phyloP scores from a whole-genome alignment of 1,140 invertebrate genomes.

The Bursaphelenchus mucronatus region DNA sequence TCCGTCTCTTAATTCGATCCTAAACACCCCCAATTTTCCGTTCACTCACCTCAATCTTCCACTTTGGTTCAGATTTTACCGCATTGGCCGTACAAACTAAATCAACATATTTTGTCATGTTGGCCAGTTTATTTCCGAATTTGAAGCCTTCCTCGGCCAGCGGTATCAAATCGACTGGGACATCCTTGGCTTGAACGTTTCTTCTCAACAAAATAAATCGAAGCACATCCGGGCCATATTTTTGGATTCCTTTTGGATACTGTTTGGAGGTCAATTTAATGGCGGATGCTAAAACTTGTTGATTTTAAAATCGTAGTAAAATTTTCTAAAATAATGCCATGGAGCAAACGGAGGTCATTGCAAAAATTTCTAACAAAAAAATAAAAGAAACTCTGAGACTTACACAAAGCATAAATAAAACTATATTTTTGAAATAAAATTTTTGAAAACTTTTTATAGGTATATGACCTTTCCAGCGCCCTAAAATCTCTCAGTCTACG shows the following conservation, averaged over 20 bases:
- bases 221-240: slow-evolving; percentile 94
- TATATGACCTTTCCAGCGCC: slow-evolving; percentile 1
- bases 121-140: slow-evolving; percentile 99
- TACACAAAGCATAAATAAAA: slow-evolving; percentile 8
- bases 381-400: too few species aligned
- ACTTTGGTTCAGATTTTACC: slow-evolving; percentile 1
- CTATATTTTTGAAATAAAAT: slow-evolving; percentile 23
- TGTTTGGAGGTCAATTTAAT: slow-evolving; percentile 32
- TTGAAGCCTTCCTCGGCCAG: slow-evolving; percentile 91
- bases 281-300: slow-evolving; percentile 30
- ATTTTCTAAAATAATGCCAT: too few species aligned
- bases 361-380: too few species aligned
- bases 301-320: not conserved
- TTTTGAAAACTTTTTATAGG: not conserved
- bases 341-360: too few species aligned
- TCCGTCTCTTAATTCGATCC: not conserved
- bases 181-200: slow-evolving; percentile 70
- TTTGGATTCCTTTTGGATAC: slow-evolving; percentile 92
- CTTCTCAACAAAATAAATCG: slow-evolving; percentile 85
- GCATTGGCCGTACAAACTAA: slow-evolving; percentile 34
- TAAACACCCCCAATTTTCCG: slow-evolving; percentile 5
- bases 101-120: slow-evolving; percentile 86
- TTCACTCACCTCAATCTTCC: slow-evolving; percentile 16
- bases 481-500: not conserved
- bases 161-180: slow-evolving; percentile 84